phyloP scores from a whole-genome alignment of 1,140 invertebrate genomes.

The Pseudoatta argentina region DNA sequence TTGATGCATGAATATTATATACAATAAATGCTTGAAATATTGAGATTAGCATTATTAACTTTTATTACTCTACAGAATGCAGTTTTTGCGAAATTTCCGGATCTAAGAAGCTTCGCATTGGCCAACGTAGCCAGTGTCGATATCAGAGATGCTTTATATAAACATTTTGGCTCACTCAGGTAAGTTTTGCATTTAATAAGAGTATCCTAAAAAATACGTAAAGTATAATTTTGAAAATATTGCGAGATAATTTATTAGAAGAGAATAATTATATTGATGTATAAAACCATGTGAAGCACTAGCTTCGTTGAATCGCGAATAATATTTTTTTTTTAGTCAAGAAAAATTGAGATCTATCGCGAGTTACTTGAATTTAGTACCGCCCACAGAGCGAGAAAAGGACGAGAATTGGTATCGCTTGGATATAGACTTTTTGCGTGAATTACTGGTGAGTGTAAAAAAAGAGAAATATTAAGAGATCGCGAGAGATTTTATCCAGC shows the following conservation, averaged over 20 bases:
- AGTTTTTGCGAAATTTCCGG: slow-evolving; percentile 96
- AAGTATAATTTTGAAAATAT: not conserved
- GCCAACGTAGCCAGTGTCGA: slow-evolving; percentile 98
- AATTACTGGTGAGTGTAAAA: slow-evolving; percentile 90
- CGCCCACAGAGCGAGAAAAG: slow-evolving; percentile 90
- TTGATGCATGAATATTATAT: not conserved
- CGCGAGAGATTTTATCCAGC: not conserved
- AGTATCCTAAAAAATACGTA: not conserved
- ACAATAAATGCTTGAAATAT: slow-evolving; percentile 10
- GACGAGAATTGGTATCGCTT: slow-evolving; percentile 91
- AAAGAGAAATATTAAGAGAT: not conserved
- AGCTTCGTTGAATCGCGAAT: not conserved
- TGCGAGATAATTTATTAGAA: not conserved
- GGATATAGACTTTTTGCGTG: slow-evolving; percentile 93
- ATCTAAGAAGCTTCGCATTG: slow-evolving; percentile 94
- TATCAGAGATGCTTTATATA: slow-evolving; percentile 93
- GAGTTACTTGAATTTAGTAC: slow-evolving; percentile 94
- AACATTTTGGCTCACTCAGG: slow-evolving; percentile 94
- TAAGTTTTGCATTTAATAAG: slow-evolving; percentile 77
- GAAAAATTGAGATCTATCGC: slow-evolving; percentile 94
- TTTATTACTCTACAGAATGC: slow-evolving; percentile 90
- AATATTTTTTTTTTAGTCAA: slow-evolving; percentile 87
- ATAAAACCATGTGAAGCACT: not conserved
- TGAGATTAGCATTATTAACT: slow-evolving; percentile 4
- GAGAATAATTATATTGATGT: not conserved